Evolutionary conservation across 1,140 invertebrate species (phyloP).

Genomic region (Bombus waltoni): DNA sequence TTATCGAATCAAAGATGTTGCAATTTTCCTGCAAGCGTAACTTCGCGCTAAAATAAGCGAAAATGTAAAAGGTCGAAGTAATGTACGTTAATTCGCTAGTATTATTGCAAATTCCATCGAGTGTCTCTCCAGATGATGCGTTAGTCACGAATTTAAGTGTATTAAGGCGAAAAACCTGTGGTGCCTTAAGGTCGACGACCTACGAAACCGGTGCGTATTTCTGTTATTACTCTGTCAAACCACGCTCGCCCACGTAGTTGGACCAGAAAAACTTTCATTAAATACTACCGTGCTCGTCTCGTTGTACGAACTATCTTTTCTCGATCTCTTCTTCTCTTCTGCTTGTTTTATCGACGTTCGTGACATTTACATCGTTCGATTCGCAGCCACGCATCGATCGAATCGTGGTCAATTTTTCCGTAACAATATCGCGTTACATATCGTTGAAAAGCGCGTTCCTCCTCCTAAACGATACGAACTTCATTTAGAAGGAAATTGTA

Average conservation of each 20-base stretch:
- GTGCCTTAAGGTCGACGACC: constrained; percentile 31
- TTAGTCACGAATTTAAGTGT: constrained; percentile 31
- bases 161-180: constrained; percentile 20
- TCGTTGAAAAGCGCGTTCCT: too few species aligned
- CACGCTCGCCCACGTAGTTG: constrained; percentile 19
- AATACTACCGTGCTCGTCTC: background rate
- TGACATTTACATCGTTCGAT: background rate
- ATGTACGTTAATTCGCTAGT: too few species aligned
- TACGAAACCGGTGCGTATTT: constrained; percentile 49
- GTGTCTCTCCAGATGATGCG: background rate
- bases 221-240: constrained; percentile 48
- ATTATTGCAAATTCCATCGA: constrained; percentile 11
- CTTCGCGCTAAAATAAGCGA: background rate
- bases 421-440: too few species aligned
- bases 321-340: background rate
- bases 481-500: too few species aligned
- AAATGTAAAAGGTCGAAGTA: background rate
- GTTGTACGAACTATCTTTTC: background rate
- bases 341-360: background rate
- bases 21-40: background rate
- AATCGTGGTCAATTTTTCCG: too few species aligned
- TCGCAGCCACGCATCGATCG: too few species aligned
- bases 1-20: background rate
- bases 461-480: too few species aligned
- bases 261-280: constrained; percentile 38